Percentiles rank a stretch among this genome's conserved stretches.
phyloP scores from a whole-genome alignment of 2,113 vertebrate species.

The Oreocharis arfaki region DNA sequence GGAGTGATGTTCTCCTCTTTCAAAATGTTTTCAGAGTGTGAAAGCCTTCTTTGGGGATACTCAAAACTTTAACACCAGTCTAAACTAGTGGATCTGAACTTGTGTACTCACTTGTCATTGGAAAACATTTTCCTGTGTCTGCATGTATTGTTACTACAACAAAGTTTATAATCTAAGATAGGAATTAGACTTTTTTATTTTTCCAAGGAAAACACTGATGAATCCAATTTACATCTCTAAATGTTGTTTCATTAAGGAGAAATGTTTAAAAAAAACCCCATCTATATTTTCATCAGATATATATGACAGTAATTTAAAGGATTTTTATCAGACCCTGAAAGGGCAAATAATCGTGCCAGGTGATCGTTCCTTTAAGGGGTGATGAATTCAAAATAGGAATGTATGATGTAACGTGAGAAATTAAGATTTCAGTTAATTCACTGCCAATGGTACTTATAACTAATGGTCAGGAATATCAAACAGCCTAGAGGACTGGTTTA shows the following conservation, averaged over 20 bases:
- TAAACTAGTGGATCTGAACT: neutral
- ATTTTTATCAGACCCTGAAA: neutral
- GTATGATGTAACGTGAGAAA: neutral
- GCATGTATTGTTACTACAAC: neutral
- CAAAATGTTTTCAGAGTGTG: neutral
- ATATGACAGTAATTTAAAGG: neutral
- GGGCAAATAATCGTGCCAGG: neutral
- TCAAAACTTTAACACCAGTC: neutral
- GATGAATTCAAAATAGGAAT: neutral
- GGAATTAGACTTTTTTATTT: neutral
- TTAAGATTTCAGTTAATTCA: neutral
- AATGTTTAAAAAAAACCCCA: neutral
- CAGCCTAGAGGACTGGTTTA: neutral
- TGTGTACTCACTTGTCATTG: neutral
- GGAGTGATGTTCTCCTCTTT: neutral
- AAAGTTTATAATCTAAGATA: neutral
- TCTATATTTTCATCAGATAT: neutral
- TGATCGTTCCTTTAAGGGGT: neutral
- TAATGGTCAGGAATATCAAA: neutral
- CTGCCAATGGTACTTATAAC: neutral
- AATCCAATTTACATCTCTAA: neutral
- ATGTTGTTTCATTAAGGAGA: neutral
- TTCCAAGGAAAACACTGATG: neutral
- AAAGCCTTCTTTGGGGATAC: neutral
- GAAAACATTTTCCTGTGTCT: neutral